Evolutionary conservation across 1,140 invertebrate species (phyloP).

Genomic region (Conus ventricosus): DNA sequence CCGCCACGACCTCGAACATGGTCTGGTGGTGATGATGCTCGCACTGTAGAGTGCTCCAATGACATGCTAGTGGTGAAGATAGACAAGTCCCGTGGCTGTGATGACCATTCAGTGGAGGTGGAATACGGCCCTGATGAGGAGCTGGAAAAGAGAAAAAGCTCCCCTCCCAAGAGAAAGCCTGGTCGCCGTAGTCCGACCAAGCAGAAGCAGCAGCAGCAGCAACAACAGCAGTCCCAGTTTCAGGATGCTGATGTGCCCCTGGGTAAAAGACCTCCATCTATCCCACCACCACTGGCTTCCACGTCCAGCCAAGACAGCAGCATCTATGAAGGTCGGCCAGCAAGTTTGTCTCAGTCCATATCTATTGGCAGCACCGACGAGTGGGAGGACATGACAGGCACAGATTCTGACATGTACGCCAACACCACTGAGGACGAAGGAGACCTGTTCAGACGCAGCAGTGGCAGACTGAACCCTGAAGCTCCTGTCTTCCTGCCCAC

Average conservation of each 20-base stretch:
- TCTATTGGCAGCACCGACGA: slow-evolving; percentile 55
- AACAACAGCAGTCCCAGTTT: slow-evolving; percentile 22
- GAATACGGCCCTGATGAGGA: slow-evolving; percentile 55
- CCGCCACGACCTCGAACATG: slow-evolving; percentile 47
- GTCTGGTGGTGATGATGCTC: slow-evolving; percentile 57
- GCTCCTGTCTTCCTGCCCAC: slow-evolving; percentile 58
- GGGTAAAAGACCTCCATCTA: background rate
- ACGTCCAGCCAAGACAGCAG: slow-evolving; percentile 32
- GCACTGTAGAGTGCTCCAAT: slow-evolving; percentile 60
- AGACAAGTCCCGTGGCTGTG: slow-evolving; percentile 57
- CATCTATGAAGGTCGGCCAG: slow-evolving; percentile 25
- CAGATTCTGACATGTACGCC: slow-evolving; percentile 48
- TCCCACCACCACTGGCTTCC: background rate
- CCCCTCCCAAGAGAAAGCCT: slow-evolving; percentile 14
- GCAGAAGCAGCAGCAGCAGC: slow-evolving; percentile 24
- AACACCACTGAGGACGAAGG: slow-evolving; percentile 38
- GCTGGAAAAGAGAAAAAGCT: background rate
- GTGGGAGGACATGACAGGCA: slow-evolving; percentile 58
- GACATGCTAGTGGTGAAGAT: slow-evolving; percentile 64
- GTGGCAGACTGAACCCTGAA: slow-evolving; percentile 58
- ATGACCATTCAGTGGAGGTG: slow-evolving; percentile 59
- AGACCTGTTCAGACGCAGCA: slow-evolving; percentile 11
- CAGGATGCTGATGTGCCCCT: slow-evolving; percentile 19
- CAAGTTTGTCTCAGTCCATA: slow-evolving; percentile 39
- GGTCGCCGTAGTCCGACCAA: slow-evolving; percentile 31